Evolutionary conservation across 2,113 vertebrate species (phyloP), one percentile per base, ranked within the genome.

Genomic region (Lagopus muta): DNA sequence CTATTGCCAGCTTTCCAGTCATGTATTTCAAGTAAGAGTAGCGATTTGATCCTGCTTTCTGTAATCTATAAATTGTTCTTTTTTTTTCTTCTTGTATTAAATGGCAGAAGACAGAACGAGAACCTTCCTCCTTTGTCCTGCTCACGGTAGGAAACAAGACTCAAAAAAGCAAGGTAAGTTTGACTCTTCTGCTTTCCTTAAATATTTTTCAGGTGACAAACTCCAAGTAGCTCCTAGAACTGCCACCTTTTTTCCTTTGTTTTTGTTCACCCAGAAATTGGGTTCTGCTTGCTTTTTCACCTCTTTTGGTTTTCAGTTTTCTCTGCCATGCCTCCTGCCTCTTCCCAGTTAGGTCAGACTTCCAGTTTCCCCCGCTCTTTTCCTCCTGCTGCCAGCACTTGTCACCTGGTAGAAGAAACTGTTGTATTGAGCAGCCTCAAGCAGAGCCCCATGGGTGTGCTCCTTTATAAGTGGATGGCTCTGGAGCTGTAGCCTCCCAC

Each of bases 81-180:
- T 64, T 28, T 40, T 21, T 75, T 60, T 57, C 11, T 58, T 79
- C 11, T 65, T 79, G 4, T 72, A 71, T 86, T 67, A 80, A 92
- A 83, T 83, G 28, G 15, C 89, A 94, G 96, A 99, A 97, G 91
- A 98, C 72, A 84, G 97, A 97, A 50, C 82, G 93, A 79, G 97
- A 98, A 48, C 99, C 98, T 10, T 98, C 98, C 85, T 98, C 98
- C 30, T 99, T 97, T 1, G 99, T 99, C 89, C 98, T 98, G 93
- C 94, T 99, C 6, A 98, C 98, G 4, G 87, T 99, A 54, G 98
- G 98, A 80, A 95, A 97, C 64, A 98, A 98, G 67, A 98, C 97
- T 58, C 96, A 98, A 22, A 98, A 98, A 92, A 99, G 99, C 98
- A 99, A 99, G 99, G 99, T 99, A 97, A 96, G 88, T 19, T 57